Evolutionary conservation across 2,797 vertebrate species (phyloP).

Genomic region (Mus spretus): DNA sequence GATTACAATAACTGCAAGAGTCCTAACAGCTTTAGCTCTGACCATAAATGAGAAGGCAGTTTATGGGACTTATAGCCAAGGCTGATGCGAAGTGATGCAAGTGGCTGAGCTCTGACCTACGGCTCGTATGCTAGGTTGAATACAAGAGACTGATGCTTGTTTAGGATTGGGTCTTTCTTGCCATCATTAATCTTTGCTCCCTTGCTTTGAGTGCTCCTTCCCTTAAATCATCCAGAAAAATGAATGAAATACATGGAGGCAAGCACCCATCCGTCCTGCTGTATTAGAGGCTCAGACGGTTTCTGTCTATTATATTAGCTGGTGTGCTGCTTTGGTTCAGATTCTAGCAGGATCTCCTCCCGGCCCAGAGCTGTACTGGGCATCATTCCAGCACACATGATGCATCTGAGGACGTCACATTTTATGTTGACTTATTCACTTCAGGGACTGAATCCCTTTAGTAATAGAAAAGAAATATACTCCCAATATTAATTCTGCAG

Average conservation of each 20-base stretch:
- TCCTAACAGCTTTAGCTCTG: neutral
- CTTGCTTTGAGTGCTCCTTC: neutral
- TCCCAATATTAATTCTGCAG: neutral
- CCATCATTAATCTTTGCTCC: too few species aligned
- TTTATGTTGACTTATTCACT: neutral
- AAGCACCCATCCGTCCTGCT: neutral
- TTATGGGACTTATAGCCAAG: rapidly evolving
- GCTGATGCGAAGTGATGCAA: neutral
- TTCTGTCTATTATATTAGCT: neutral
- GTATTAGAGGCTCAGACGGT: neutral
- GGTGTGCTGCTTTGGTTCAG: neutral
- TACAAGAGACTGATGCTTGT: neutral
- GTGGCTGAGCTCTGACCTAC: neutral
- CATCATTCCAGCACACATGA: neutral
- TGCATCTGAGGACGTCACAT: neutral
- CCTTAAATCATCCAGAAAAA: conserved; percentile 11
- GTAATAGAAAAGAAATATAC: conserved; percentile 62
- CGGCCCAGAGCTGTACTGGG: neutral
- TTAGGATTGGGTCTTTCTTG: neutral
- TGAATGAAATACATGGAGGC: neutral
- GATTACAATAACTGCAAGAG: neutral
- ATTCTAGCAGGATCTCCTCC: neutral
- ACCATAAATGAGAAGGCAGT: neutral
- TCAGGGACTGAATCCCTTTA: conserved; percentile 35
- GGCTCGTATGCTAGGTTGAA: rapidly evolving